Percentiles rank a stretch among this genome's conserved stretches.
Conservation (phyloP, 1,140 invertebrate genomes). For the Anthonomus grandis region DNA sequence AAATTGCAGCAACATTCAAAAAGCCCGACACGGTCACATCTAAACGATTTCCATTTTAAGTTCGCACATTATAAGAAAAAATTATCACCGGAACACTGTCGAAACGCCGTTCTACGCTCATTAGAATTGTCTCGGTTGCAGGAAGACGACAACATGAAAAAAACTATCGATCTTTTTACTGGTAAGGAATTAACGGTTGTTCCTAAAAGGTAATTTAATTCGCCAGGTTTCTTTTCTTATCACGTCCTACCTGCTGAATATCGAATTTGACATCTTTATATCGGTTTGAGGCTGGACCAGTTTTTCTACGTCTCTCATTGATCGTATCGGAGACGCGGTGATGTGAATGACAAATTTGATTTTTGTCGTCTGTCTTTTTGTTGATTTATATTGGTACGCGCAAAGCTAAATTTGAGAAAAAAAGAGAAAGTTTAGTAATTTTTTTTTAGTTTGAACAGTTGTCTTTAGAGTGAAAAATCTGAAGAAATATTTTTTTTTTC, state of each 20-base stretch:
- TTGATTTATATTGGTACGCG: constrained; percentile 16
- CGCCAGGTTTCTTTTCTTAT: constrained; percentile 18
- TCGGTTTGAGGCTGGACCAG: constrained; percentile 31
- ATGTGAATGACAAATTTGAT: constrained; percentile 35
- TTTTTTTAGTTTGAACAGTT: too few species aligned
- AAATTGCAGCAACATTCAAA: constrained; percentile 22
- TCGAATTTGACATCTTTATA: constrained; percentile 37
- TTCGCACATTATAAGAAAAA: background rate
- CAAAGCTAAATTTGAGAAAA: background rate
- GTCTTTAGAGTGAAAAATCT: background rate
- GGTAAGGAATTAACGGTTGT: constrained; percentile 8
- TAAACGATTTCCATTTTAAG: constrained; percentile 10
- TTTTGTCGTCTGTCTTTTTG: constrained; percentile 15
- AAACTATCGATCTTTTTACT: background rate
- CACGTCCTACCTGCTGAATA: constrained; percentile 23
- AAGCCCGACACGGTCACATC: constrained; percentile 27
- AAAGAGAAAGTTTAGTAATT: too few species aligned
- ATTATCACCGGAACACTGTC: constrained; percentile 3
- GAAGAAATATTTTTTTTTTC: background rate
- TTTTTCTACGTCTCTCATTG: constrained; percentile 31
- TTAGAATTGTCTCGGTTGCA: background rate
- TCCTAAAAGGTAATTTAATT: constrained; percentile 11
- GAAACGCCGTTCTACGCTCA: background rate
- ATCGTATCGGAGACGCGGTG: constrained; percentile 24
- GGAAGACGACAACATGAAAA: background rate